Base-by-base conservation (phyloP, 2,888 invertebrate species). In the Chloroclysta siterata region DNA sequence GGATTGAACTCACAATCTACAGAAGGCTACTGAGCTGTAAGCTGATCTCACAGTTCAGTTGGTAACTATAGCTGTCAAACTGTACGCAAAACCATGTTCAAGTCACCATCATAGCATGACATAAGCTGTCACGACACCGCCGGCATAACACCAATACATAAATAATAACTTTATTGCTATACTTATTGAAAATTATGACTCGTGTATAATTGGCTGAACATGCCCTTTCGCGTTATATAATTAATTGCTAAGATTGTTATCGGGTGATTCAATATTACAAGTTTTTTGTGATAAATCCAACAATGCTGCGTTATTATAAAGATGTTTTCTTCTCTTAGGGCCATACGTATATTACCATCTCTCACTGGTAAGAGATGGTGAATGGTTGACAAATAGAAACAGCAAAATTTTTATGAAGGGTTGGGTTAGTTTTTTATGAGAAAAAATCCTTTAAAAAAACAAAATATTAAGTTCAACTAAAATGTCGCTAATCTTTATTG, bases 101-200 rank as follows among this genome's bases (percentile, higher is more conserved):
- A 48, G 48, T 48, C 29, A 36, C 4, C 15, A 15, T 51, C 44
- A 47, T 44, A 53, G 41, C 51, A 39, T 68, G 70, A 69, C 58
- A 69, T 65, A 68, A 69, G 57, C 59, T 53, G 59, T 57, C 58
- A 44, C 17, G 53, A 56, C 66, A 55, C 66, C 52, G 60, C 59
- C 8, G 55, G 60, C 53, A 52, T 22, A 60, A 48, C 62, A 46
- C 56, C 51, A 44, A 65, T 56, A 53, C 59, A 68, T 63, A 63
- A 63, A 63, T 61, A 65, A 65, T 65, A 53, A 51, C 28, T 65
- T 68, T 66, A 68, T 66, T 59, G 56, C 63, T 60, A 52, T 56
- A 60, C 60, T 63, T 59, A 66, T 61, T 70, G 56, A 52, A 65
- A 61, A 60, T 67, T 63, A 70, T 60, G 46, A 57, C 57, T 63